Evolutionary conservation across 1,140 invertebrate genomes (phyloP), one percentile per base, ranked within the genome.

Genomic region (Bactericera cockerelli): DNA sequence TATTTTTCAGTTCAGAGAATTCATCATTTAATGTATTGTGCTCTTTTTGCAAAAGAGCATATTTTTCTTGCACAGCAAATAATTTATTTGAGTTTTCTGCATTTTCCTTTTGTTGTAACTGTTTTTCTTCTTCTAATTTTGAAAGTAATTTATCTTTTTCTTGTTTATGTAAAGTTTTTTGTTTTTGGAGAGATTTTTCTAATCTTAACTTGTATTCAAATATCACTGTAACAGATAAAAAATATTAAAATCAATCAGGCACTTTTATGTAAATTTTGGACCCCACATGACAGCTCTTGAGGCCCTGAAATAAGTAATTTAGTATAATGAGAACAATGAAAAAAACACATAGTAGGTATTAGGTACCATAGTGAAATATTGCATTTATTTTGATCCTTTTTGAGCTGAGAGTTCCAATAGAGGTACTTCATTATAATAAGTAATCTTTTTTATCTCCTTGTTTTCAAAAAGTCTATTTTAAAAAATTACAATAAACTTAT

Each of bases 201-300:
- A 77, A 26, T 0, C 72, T 68, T 1, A 73, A 64, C 65, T 76
- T 76, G 64, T 76, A 76, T 60, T 77, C 74, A 58, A 75, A 75
- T 38, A 76, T 73, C 19, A 75, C 76, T 77, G 64, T 1, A 69
- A 72, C 64, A 61, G 11, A 62, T 62, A 36, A 53, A 33, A 55
- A 21, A 16, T 13, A 57, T 4, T 56, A 28, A 26, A 3, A 60
- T n/a, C n/a, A n/a, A n/a, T n/a, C n/a, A n/a, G n/a, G n/a, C n/a
- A n/a, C n/a, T n/a, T n/a, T n/a, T n/a, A n/a, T n/a, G n/a, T n/a
- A n/a, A n/a, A n/a, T n/a, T n/a, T n/a, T n/a, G n/a, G n/a, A n/a
- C n/a, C n/a, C n/a, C n/a, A n/a, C n/a, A n/a, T n/a, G n/a, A n/a
- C n/a, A n/a, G n/a, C n/a, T n/a, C n/a, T n/a, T n/a, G n/a, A n/a